Evolutionary conservation across 2,113 vertebrate genomes (phyloP).

Genomic region (Elaphurus davidianus): DNA sequence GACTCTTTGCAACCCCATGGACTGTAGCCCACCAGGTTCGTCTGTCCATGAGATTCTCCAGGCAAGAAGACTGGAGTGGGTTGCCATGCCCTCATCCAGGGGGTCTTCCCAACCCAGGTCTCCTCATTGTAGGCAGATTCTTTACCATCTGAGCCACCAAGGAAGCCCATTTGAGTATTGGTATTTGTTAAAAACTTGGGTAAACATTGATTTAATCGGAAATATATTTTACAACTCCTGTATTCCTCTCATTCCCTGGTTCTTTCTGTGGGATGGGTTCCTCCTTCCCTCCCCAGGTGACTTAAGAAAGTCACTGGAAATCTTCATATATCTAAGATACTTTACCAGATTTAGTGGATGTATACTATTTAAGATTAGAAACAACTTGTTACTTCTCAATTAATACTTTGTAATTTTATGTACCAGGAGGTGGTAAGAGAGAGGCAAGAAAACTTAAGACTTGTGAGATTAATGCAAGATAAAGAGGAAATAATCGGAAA

Average conservation of each 20-base stretch:
- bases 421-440: constrained; percentile 91
- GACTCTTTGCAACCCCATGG: background rate
- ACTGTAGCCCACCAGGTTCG: background rate
- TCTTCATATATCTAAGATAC: background rate
- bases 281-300: background rate
- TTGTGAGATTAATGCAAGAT: constrained; percentile 91
- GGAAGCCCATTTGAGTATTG: background rate
- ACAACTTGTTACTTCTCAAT: background rate
- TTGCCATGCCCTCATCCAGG: background rate
- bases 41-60: background rate
- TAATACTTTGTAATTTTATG: constrained; percentile 58
- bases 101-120: background rate
- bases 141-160: background rate
- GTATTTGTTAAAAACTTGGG: constrained; percentile 20
- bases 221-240: background rate
- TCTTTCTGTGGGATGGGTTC: background rate
- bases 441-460: constrained; percentile 89
- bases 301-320: constrained; percentile 9
- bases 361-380: background rate
- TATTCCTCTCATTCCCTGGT: background rate
- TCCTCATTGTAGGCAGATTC: background rate
- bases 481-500: constrained; percentile 95
- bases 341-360: background rate
- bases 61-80: background rate
- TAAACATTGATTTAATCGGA: constrained; percentile 4